These are phyloP conservation scores for Hypselothyrea guttata DNA, from an alignment of 2,888 invertebrate species.

Conservation along the genomic window DNA sequence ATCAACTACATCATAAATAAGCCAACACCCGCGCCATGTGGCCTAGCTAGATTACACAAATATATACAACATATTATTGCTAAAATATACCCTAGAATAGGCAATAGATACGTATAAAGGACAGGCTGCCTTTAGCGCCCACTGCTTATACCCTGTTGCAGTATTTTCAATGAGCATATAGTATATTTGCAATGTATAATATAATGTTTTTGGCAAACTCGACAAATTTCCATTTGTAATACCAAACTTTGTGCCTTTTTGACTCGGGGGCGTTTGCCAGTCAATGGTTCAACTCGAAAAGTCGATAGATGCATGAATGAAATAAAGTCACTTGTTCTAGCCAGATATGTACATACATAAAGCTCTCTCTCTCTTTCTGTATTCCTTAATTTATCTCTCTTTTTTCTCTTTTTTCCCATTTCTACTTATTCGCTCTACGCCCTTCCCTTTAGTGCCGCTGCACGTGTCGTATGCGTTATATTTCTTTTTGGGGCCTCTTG, in stretches of 20 bases:
- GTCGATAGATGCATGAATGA: conserved; percentile 49
- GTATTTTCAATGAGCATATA: conserved; percentile 3
- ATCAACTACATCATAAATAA: conserved; percentile 70
- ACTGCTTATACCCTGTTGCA: neutral
- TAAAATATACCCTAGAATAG: too few species aligned
- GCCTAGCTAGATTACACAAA: conserved; percentile 12
- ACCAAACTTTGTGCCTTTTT: conserved; percentile 58
- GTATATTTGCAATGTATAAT: conserved; percentile 26
- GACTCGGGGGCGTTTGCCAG: conserved; percentile 70
- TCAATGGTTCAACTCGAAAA: conserved; percentile 54
- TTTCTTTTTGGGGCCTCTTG: conserved; percentile 51
- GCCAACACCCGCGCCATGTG: conserved; percentile 56
- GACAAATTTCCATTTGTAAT: conserved; percentile 72
- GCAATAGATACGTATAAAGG: too few species aligned
- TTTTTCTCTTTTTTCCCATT: too few species aligned
- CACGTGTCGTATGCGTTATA: conserved; percentile 55
- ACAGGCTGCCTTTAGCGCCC: neutral
- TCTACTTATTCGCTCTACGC: neutral
- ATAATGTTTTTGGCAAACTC: conserved; percentile 64
- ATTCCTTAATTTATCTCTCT: too few species aligned
- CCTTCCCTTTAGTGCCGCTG: neutral
- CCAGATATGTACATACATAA: too few species aligned
- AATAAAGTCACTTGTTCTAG: conserved; percentile 28
- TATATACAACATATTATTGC: too few species aligned
- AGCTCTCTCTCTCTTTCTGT: neutral